phyloP scores from a whole-genome alignment of 2,113 vertebrate species.

The Dromiciops gliroides region DNA sequence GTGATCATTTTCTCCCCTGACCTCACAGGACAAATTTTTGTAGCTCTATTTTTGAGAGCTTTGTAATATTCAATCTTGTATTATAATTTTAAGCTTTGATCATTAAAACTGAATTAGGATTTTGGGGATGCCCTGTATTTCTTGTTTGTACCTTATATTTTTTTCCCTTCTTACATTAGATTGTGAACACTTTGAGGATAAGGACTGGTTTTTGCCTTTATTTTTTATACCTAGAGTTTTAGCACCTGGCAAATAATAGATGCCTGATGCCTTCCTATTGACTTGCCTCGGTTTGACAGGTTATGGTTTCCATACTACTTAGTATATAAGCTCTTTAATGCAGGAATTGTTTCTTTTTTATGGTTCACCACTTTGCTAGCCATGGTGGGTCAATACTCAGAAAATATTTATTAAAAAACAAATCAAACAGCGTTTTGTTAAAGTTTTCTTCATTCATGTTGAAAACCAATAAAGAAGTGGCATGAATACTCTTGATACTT shows the following conservation, averaged over 20 bases:
- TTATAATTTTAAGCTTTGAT: not conserved
- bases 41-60: not conserved
- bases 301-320: not conserved
- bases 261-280: not conserved
- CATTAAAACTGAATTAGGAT: not conserved
- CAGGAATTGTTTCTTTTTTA: not conserved
- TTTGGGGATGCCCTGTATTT: not conserved
- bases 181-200: not conserved
- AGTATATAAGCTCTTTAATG: not conserved
- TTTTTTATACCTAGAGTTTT: no score
- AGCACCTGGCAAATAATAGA: not conserved
- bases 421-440: not conserved
- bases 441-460: slow-evolving; percentile 6
- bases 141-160: not conserved
- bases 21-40: not conserved
- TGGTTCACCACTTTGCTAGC: not conserved
- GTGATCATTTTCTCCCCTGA: not conserved
- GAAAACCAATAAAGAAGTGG: not conserved
- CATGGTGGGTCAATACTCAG: not conserved
- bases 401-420: not conserved
- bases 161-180: not conserved
- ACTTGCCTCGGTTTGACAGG: not conserved
- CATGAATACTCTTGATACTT: slow-evolving; percentile 4
- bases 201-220: not conserved
- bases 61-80: not conserved